phyloP scores from a whole-genome alignment of 2,888 invertebrate genomes.

The Aporophyla nigra region DNA sequence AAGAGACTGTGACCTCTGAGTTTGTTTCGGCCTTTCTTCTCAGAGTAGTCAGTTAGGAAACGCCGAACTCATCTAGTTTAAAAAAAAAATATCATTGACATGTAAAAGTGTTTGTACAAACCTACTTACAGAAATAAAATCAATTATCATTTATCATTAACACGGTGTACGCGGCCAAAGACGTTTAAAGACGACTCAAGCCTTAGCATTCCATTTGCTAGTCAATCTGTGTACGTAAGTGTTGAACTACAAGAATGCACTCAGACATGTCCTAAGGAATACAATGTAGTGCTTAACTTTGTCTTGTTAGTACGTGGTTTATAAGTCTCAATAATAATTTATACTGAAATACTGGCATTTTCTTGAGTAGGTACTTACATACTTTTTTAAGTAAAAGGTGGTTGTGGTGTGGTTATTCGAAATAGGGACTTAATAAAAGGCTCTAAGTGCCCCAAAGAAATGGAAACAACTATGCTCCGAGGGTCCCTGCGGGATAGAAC shows the following conservation, averaged over 20 bases:
- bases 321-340: neutral
- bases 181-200: neutral
- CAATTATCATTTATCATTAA: too few relatives aligned
- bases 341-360: neutral
- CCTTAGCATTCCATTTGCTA: slow-evolving; percentile 28
- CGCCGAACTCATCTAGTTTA: too few relatives aligned
- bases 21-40: too few relatives aligned
- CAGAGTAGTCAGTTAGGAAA: too few relatives aligned
- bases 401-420: neutral
- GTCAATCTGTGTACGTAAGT: neutral
- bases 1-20: too few relatives aligned
- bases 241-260: neutral
- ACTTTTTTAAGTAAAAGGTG: neutral
- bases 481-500: too few relatives aligned
- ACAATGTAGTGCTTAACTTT: neutral
- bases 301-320: slow-evolving; percentile 9
- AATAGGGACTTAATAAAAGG: neutral
- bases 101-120: too few relatives aligned
- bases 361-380: neutral
- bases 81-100: too few relatives aligned
- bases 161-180: neutral
- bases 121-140: too few relatives aligned
- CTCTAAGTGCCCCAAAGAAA: neutral
- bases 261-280: slow-evolving; percentile 4
- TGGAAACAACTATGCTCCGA: neutral